These are phyloP conservation scores for Neoascia interrupta DNA, from an alignment of 2,888 invertebrate species.

Conservation along the genomic window DNA sequence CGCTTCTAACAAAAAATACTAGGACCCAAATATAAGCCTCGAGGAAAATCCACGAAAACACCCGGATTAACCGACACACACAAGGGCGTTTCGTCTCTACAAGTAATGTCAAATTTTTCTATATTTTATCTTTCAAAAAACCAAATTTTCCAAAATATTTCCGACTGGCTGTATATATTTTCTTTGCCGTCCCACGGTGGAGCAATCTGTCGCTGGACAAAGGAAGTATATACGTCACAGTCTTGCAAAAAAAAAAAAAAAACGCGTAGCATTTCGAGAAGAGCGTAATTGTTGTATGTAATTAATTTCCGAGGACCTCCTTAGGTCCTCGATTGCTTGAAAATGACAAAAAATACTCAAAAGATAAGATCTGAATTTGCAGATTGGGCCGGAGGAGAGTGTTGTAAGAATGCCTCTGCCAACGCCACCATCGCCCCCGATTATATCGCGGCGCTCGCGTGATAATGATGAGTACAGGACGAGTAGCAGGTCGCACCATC, in stretches of 20 bases:
- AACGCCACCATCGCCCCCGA: slow-evolving; percentile 69
- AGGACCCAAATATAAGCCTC: slow-evolving; percentile 67
- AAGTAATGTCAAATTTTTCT: slow-evolving; percentile 76
- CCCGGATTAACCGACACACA: slow-evolving; percentile 40
- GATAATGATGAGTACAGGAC: slow-evolving; percentile 69
- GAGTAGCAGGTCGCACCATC: slow-evolving; percentile 63
- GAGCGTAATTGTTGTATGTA: slow-evolving; percentile 50
- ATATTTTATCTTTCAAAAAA: slow-evolving; percentile 70
- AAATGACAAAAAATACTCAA: slow-evolving; percentile 72
- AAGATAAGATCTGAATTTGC: slow-evolving; percentile 78
- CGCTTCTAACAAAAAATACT: slow-evolving; percentile 57
- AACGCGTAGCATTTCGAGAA: slow-evolving; percentile 72
- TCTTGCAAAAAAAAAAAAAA: slow-evolving; percentile 26
- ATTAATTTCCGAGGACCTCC: slow-evolving; percentile 43
- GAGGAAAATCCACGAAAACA: slow-evolving; percentile 48
- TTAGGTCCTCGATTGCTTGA: slow-evolving; percentile 46
- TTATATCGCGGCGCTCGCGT: slow-evolving; percentile 65
- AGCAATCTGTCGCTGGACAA: slow-evolving; percentile 30
- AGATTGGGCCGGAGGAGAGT: slow-evolving; percentile 71
- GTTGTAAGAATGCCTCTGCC: slow-evolving; percentile 69
- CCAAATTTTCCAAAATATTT: slow-evolving; percentile 70
- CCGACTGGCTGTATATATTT: slow-evolving; percentile 53
- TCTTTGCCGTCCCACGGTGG: slow-evolving; percentile 36
- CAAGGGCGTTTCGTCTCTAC: slow-evolving; percentile 68
- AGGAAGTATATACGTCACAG: slow-evolving; percentile 59